Conservation (phyloP, 1,140 invertebrate species). For the Campoletis sonorensis region DNA sequence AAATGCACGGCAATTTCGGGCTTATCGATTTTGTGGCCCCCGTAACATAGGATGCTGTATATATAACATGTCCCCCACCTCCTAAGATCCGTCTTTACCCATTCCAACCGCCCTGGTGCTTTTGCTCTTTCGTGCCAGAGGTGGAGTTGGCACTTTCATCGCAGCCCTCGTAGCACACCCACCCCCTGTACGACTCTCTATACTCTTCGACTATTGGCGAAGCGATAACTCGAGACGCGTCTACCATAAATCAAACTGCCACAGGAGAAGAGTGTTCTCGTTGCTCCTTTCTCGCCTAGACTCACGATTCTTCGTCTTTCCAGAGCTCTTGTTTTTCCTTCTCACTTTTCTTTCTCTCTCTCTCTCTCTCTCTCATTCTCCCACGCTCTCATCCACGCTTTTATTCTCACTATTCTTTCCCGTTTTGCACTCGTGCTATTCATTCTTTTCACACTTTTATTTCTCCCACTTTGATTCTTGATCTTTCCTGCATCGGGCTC, state of each 20-base stretch:
- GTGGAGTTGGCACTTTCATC: slow-evolving; percentile 40
- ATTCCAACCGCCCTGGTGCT: neutral
- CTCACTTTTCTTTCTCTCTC: slow-evolving; percentile 12
- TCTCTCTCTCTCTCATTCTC: no score
- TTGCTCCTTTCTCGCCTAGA: slow-evolving; percentile 56
- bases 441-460: slow-evolving; percentile 8
- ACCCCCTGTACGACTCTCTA: slow-evolving; percentile 29
- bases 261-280: slow-evolving; percentile 59
- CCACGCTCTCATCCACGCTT: slow-evolving; percentile 47
- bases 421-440: slow-evolving; percentile 3
- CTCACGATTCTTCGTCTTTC: slow-evolving; percentile 40
- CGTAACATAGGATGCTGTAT: neutral
- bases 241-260: slow-evolving; percentile 74
- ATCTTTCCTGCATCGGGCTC: neutral
- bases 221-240: slow-evolving; percentile 74
- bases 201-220: slow-evolving; percentile 73
- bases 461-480: slow-evolving; percentile 39
- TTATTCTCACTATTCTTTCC: slow-evolving; percentile 36
- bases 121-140: neutral
- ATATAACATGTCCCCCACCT: neutral
- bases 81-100: neutral
- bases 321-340: slow-evolving; percentile 56
- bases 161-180: slow-evolving; percentile 22
- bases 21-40: slow-evolving; percentile 31
- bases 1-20: slow-evolving; percentile 40